Evolutionary conservation across 2,888 invertebrate genomes (phyloP), one percentile per base, ranked within the genome.

Genomic region (Trichogramma evanescens): DNA sequence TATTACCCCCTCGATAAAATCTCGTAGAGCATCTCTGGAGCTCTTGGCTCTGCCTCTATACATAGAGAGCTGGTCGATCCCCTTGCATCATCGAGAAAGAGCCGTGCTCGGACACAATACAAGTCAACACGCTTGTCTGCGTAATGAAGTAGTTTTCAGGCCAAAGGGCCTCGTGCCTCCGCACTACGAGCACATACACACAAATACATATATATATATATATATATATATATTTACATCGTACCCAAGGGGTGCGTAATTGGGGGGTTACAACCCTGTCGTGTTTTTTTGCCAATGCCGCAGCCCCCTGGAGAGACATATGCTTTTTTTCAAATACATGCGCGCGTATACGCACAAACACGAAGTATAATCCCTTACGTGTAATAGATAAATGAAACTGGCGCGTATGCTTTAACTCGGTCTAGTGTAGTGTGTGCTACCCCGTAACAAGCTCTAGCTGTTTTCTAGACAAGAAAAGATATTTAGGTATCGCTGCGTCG

Each of bases 91-190:
- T 41, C 8, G n/a, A 53, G 46, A 44, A 44, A 43, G 55, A 54
- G 58, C 45, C 26, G 43, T 70, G 70, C 68, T 49, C 50, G 54
- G 59, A 70, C 67, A 77, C 76, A 77, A 77, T 77, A 77, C 77
- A 77, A 77, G 77, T 77, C 77, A 77, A 77, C 76, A 77, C 77
- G 77, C 77, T 73, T 77, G 77, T 76, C 77, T 75, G 76, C 76
- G 77, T 77, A 77, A 77, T 77, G 77, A 77, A 77, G 77, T 77
- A 77, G 75, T 76, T 76, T 75, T 67, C 67, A 69, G 76, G 72
- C 71, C 64, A 69, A 66, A 40, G 61, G 38, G 65, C 62, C 63
- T 64, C 44, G 58, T 26, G 26, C 26, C 26, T 26, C 26, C 26
- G 26, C 26, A 26, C 26, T 26, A 26, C 26, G 26, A 26, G 26